phyloP scores from a whole-genome alignment of 2,797 vertebrate species.

The Phataginus tricuspis region DNA sequence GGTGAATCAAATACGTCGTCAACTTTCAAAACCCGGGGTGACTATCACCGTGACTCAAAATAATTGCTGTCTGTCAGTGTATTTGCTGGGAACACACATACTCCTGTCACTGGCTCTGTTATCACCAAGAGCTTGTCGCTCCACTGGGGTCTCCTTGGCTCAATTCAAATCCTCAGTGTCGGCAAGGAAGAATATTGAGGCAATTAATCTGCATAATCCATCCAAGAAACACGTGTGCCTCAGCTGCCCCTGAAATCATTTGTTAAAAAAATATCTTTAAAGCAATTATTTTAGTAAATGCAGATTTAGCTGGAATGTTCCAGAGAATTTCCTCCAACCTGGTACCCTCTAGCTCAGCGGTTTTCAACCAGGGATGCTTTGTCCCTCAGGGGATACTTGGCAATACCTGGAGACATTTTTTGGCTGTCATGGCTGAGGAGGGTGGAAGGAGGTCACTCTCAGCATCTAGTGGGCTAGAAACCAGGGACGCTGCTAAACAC shows the following conservation, averaged over 20 bases:
- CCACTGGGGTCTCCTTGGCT: background rate
- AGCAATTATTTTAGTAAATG: background rate
- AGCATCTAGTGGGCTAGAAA: background rate
- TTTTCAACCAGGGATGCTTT: background rate
- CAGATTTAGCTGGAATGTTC: background rate
- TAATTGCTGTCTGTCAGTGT: background rate
- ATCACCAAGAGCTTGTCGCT: background rate
- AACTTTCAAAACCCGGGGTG: constrained; percentile 45
- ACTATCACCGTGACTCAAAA: constrained; percentile 44
- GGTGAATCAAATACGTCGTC: background rate
- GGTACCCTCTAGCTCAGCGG: background rate
- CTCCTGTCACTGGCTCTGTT: background rate
- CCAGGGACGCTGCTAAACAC: background rate
- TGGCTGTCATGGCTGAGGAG: background rate
- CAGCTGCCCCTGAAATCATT: background rate
- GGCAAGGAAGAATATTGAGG: background rate
- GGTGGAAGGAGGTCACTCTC: background rate
- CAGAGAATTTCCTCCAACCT: background rate
- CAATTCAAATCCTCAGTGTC: background rate
- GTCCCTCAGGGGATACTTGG: background rate
- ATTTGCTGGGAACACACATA: constrained; percentile 42
- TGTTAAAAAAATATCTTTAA: background rate
- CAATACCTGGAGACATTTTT: background rate
- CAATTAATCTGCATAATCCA: background rate
- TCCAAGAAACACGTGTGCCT: background rate